A percentile compares a stretch with the other conserved stretches of the same genome.
Evolutionary conservation across 1,140 invertebrate species (phyloP).

Genomic region (Halotydeus destructor): DNA sequence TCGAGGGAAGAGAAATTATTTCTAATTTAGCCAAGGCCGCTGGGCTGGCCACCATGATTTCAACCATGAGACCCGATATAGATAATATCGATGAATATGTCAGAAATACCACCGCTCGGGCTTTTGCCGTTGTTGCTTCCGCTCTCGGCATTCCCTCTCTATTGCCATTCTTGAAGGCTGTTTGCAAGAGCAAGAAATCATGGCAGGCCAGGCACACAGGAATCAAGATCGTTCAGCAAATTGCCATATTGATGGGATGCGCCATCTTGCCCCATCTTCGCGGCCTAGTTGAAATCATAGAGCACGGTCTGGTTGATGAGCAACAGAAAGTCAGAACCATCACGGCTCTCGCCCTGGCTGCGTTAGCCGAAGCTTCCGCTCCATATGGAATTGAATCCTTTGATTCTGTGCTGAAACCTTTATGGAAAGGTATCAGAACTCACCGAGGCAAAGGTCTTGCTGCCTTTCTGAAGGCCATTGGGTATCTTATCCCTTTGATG

Average conservation of each 20-base stretch:
- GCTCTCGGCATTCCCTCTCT: conserved; percentile 93
- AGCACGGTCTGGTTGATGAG: conserved; percentile 62
- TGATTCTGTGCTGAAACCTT: conserved; percentile 92
- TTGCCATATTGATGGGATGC: conserved; percentile 98
- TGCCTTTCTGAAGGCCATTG: conserved; percentile 97
- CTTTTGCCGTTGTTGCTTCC: conserved; percentile 97
- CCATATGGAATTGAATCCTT: conserved; percentile 99
- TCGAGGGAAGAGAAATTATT: conserved; percentile 97
- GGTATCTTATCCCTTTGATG: conserved; percentile 97
- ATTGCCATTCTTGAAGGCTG: conserved; percentile 93
- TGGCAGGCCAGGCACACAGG: conserved; percentile 99
- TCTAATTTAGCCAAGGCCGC: conserved; percentile 98
- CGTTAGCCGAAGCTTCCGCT: conserved; percentile 88
- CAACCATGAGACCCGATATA: conserved; percentile 98
- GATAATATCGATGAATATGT: conserved; percentile 99
- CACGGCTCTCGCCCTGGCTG: conserved; percentile 93
- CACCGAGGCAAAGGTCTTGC: conserved; percentile 48
- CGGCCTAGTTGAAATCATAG: conserved; percentile 95
- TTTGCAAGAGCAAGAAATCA: conserved; percentile 96
- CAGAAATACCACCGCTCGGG: conserved; percentile 91
- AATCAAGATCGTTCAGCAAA: conserved; percentile 99
- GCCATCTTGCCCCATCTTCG: conserved; percentile 96
- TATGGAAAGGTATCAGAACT: conserved; percentile 57
- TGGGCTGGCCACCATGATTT: conserved; percentile 99
- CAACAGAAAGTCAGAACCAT: conserved; percentile 74